Evolutionary conservation across 2,888 invertebrate species (phyloP), one percentile per base, ranked within the genome.

Genomic region (Lissocephala sabroskyi): DNA sequence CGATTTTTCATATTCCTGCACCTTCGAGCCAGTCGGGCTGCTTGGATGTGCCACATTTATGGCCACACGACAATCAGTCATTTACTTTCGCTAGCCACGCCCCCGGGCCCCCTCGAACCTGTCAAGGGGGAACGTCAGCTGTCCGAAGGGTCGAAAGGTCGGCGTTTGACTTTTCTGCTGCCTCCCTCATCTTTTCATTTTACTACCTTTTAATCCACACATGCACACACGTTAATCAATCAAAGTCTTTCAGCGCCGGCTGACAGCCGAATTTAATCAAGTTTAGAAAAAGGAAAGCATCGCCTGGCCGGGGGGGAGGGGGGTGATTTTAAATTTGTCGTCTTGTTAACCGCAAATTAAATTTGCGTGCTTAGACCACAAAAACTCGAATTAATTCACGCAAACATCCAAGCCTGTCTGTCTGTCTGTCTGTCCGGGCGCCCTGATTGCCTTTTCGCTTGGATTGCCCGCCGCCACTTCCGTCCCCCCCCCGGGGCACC

Each of bases 1-100:
- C 68, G 59, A 68, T 68, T 77, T 68, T 77, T 68, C 68, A 68
- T 68, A n/a, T n/a, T n/a, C n/a, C n/a, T n/a, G n/a, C n/a, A n/a
- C n/a, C n/a, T 23, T 13, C 13, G 13, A 14, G 14, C 35, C 23
- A 3, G 7, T 5, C 23, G 23, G 23, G 23, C 23, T 23, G 52
- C 36, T 35, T 3, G 23, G 23, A 3, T 23, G 23, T 23, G 16
- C 17, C 16, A 9, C 35, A 35, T 35, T 29, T 39, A 17, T 23
- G 19, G 14, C 4, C 29, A 19, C 17, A 44, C 35, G 45, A 52
- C 65, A 65, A 62, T 64, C 61, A 62, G 61, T 62, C 61, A 62
- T 62, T 60, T 46, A 47, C 19, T 35, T 23, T 23, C 23, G 7
- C 23, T 23, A 23, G 23, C 23, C 23, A 23, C 4, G 23, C 23